A percentile compares a stretch with the other conserved stretches of the same genome.
These are phyloP conservation scores for Tokudaia tokunoshimensis DNA, from an alignment of 2,797 vertebrate genomes.

Conservation along the genomic window DNA sequence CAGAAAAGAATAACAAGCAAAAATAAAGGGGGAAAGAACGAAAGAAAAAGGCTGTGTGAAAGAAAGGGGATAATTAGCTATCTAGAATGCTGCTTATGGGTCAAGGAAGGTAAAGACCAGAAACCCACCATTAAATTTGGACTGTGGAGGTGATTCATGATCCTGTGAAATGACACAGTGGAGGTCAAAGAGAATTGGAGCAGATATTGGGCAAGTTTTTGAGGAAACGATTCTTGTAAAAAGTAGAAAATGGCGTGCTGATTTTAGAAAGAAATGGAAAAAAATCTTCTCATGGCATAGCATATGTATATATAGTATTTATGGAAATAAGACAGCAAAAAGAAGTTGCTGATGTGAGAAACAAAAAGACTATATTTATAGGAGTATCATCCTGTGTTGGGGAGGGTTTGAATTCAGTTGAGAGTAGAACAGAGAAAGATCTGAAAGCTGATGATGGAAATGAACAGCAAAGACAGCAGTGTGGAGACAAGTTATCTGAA, in stretches of 20 bases:
- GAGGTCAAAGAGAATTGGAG: background rate
- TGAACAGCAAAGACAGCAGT: background rate
- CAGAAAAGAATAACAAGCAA: background rate
- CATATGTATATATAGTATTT: background rate
- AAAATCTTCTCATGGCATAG: background rate
- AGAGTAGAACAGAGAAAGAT: background rate
- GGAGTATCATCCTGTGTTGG: background rate
- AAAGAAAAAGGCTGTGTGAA: background rate
- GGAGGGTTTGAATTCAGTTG: background rate
- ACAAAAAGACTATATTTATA: background rate
- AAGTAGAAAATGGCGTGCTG: background rate
- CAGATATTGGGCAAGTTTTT: background rate
- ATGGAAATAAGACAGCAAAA: background rate
- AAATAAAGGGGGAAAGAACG: no score
- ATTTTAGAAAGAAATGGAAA: background rate
- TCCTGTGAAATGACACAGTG: background rate
- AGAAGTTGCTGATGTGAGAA: background rate
- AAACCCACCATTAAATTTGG: background rate
- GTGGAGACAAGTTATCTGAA: background rate
- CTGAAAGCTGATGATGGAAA: background rate
- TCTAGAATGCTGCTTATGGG: background rate
- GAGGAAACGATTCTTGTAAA: background rate
- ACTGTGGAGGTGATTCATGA: background rate
- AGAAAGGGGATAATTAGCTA: background rate
- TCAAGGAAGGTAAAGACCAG: background rate